Base-by-base conservation (phyloP, 2,888 invertebrate genomes). In the Dolomedes plantarius region DNA sequence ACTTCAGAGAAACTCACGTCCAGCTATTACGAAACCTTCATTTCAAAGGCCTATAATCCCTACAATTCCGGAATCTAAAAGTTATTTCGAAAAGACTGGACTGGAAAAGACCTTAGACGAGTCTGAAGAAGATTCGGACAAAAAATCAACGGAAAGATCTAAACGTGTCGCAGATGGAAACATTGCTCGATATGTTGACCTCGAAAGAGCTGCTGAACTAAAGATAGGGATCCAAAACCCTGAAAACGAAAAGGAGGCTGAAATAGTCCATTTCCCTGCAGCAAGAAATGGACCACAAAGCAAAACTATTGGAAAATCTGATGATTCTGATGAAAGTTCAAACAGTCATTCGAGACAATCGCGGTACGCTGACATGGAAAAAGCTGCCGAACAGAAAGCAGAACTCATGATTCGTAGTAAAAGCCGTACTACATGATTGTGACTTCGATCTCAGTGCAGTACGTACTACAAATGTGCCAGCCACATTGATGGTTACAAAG, bases 351-450 rank as follows among this genome's bases (percentile, higher is more conserved):
- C 69, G 13, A 69, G 16, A 16, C 3, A 65, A 36, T 36, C 67
- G 0, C 27, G 67, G 29, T 85, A 85, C 72, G 67, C 72, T 23
- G 72, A n/a, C 5, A 31, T 85, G 19, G 83, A 85, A 41, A 77
- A 19, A 68, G 77, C 46, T 19, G 83, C 67, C 0, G 83, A 85
- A 77, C 27, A 77, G n/a, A 65, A 72, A 62, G 83, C 83, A 32
- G 73, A 77, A 27, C 39, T 65, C 23, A 77, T 72, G 67, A 23
- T 85, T 11, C 46, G 68, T 41, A 85, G 62, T 23, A 74, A 31
- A 32, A 75, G 56, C 27, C 64, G 23, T n/a, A 71, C 31, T 23
- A 23, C 69, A n/a, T 36, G 9, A 36, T 36, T 9, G 6, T 36
- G 9, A 36, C 36, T 5, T 7, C 36, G 36, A 7, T 36, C n/a